A percentile compares a stretch with the other conserved stretches of the same genome.
Evolutionary conservation across 64 coral and sea anemone species (phyloP).

Genomic region (Pachyseris speciosa): DNA sequence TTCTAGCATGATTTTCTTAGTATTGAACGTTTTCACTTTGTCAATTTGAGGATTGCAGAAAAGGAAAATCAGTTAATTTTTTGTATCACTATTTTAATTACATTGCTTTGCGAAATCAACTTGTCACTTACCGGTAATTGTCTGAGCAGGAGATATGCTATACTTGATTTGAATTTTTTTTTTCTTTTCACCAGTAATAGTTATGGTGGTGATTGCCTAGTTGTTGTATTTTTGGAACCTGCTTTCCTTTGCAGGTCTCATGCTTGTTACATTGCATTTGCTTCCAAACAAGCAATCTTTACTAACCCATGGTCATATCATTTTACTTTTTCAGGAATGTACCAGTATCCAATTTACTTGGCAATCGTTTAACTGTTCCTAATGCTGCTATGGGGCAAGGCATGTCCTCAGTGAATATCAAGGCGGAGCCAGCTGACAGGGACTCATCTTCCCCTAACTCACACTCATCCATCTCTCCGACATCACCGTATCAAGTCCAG

Average conservation of each 20-base stretch:
- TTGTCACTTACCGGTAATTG: no score
- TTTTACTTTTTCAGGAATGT: not conserved
- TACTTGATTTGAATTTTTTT: no score
- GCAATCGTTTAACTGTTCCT: conserved; percentile 58
- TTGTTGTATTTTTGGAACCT: no score
- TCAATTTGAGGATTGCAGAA: no score
- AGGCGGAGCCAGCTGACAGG: conserved; percentile 71
- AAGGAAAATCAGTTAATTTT: no score
- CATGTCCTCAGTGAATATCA: conserved; percentile 61
- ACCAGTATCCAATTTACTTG: conserved; percentile 48
- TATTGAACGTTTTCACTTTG: no score
- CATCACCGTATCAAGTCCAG: conserved; percentile 59
- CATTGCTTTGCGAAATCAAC: no score
- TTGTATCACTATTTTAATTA: no score
- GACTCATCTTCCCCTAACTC: conserved; percentile 73
- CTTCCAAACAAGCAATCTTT: not conserved
- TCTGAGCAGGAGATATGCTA: no score
- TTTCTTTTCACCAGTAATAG: no score
- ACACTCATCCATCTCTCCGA: conserved; percentile 75
- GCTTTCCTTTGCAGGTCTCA: not conserved
- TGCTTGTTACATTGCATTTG: not conserved
- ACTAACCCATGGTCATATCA: not conserved
- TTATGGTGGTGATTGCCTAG: no score
- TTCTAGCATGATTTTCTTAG: no score
- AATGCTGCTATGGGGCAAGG: not conserved